These are phyloP conservation scores for Drosophila gaucha DNA, from an alignment of 2,888 invertebrate species.

Conservation along the genomic window DNA sequence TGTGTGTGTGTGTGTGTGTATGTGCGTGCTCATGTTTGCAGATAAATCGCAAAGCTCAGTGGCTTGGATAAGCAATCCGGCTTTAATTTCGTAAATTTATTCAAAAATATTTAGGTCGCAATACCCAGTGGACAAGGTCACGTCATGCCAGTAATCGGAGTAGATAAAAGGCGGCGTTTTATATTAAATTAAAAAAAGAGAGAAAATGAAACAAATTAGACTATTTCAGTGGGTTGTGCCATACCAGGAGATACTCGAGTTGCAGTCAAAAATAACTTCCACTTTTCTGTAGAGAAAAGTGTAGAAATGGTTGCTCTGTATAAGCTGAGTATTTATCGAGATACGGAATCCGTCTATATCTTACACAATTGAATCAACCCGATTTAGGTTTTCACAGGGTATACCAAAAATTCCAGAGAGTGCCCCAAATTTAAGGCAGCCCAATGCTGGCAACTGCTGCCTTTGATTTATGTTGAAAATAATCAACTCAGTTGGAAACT, in stretches of 20 bases:
- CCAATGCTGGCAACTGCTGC: constrained; percentile 31
- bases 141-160: constrained; percentile 15
- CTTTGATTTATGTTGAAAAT: constrained; percentile 68
- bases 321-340: too few relatives aligned
- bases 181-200: constrained; percentile 8
- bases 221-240: background rate
- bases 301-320: too few relatives aligned
- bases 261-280: background rate
- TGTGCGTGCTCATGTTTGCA: constrained; percentile 53
- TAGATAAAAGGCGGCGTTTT: constrained; percentile 32
- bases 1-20: constrained; percentile 12
- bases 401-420: background rate
- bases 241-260: background rate
- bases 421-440: constrained; percentile 1
- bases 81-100: constrained; percentile 79
- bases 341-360: too few relatives aligned
- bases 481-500: constrained; percentile 76
- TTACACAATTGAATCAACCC: too few relatives aligned
- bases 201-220: background rate
- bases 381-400: too few relatives aligned
- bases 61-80: constrained; percentile 73
- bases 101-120: constrained; percentile 72
- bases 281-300: too few relatives aligned
- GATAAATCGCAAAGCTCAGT: constrained; percentile 72
- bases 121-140: constrained; percentile 50